Evolutionary conservation across 2,113 vertebrate species (phyloP).

Genomic region (Nymphicus hollandicus): DNA sequence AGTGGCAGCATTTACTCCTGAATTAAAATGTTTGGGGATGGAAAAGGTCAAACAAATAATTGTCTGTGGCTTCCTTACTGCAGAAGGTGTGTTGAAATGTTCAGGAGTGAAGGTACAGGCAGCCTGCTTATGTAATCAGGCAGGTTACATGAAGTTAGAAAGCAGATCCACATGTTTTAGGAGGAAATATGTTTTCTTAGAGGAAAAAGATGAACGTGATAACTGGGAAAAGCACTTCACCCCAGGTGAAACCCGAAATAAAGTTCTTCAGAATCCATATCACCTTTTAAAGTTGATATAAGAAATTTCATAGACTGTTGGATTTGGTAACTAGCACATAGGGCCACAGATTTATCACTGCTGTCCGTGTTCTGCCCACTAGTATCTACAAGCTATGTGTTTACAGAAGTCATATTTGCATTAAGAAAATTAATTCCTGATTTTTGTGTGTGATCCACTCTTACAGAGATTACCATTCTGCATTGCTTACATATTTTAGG

Average conservation of each 20-base stretch:
- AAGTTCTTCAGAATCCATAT: background rate
- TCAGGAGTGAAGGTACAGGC: background rate
- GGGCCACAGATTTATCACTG: background rate
- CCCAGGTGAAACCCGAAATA: background rate
- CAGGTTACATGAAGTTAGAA: background rate
- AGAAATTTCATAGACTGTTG: background rate
- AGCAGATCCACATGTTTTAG: background rate
- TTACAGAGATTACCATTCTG: background rate
- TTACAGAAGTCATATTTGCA: background rate
- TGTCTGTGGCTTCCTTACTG: background rate
- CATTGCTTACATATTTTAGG: background rate
- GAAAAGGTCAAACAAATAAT: background rate
- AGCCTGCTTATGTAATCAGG: background rate
- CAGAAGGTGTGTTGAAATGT: conserved; percentile 1
- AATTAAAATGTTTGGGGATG: background rate
- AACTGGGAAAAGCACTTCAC: background rate
- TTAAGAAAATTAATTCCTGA: background rate
- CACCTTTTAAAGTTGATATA: background rate
- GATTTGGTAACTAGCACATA: background rate
- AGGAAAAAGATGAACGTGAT: background rate
- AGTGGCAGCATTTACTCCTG: background rate
- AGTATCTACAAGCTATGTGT: background rate
- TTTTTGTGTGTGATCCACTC: background rate
- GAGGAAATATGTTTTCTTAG: background rate
- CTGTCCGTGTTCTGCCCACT: background rate